Conservation (phyloP, 2,888 invertebrate genomes). For the Himalopsyche kuldschensis region DNA sequence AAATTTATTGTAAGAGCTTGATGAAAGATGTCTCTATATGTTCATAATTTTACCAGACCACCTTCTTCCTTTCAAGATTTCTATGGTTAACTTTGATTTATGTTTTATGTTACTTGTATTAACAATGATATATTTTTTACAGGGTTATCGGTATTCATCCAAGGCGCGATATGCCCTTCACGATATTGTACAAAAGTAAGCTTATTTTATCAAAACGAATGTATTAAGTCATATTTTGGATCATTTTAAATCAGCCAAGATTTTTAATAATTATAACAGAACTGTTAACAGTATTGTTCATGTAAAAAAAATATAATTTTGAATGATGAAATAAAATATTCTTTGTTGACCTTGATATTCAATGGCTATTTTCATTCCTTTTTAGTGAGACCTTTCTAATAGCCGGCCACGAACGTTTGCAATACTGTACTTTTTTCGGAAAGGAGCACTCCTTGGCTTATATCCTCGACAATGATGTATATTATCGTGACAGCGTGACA, state of each 20-base stretch:
- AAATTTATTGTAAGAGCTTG: no score
- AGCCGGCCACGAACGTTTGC: conserved; percentile 59
- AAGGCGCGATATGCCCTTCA: conserved; percentile 66
- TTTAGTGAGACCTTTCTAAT: conserved; percentile 44
- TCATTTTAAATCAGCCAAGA: not conserved
- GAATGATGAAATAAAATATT: not conserved
- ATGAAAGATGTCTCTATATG: no score
- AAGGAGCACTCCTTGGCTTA: conserved; percentile 58
- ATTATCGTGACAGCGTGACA: conserved; percentile 55
- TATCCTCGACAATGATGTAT: conserved; percentile 71
- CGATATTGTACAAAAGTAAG: conserved; percentile 60
- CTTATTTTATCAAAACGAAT: not conserved
- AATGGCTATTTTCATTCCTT: not conserved
- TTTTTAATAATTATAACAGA: not conserved
- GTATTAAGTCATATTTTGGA: no score
- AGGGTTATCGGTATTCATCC: conserved; percentile 70
- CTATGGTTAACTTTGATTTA: no score
- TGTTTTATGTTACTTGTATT: no score
- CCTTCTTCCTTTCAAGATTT: no score
- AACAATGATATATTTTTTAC: conserved; percentile 42
- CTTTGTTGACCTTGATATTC: not conserved
- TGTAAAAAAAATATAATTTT: not conserved
- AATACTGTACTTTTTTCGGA: conserved; percentile 62
- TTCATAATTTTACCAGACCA: no score
- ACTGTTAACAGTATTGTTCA: not conserved